A percentile compares a stretch with the other conserved stretches of the same genome.
These are phyloP conservation scores for Cheilosia impressa DNA, from an alignment of 2,888 invertebrate species.

Conservation along the genomic window DNA sequence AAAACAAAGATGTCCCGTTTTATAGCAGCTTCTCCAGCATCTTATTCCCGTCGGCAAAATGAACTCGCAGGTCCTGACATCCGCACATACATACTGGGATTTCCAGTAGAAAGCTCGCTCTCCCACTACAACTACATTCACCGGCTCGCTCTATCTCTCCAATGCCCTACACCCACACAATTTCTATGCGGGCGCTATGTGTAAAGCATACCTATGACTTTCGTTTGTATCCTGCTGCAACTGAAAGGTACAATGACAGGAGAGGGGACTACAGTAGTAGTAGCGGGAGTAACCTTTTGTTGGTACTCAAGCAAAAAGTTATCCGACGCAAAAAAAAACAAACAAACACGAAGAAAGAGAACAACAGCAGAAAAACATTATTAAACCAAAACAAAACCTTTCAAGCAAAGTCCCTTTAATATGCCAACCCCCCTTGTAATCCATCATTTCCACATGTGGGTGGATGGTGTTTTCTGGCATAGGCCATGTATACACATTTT, in stretches of 20 bases:
- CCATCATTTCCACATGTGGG: slow-evolving; percentile 10
- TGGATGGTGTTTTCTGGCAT: slow-evolving; percentile 49
- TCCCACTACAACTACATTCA: neutral
- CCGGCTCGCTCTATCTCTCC: neutral
- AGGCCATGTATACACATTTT: slow-evolving; percentile 42
- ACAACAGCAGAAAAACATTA: slow-evolving; percentile 47
- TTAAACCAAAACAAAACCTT: slow-evolving; percentile 73
- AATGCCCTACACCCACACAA: slow-evolving; percentile 25
- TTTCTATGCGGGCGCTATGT: slow-evolving; percentile 20
- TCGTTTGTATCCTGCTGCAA: slow-evolving; percentile 28
- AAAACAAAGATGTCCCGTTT: neutral
- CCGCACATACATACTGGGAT: neutral
- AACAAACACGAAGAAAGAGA: slow-evolving; percentile 4
- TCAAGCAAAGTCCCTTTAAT: slow-evolving; percentile 53
- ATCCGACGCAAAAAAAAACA: slow-evolving; percentile 39
- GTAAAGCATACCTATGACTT: slow-evolving; percentile 5
- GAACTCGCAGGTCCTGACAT: neutral
- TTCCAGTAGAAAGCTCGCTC: slow-evolving; percentile 17
- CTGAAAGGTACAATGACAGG: slow-evolving; percentile 66
- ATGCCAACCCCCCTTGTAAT: slow-evolving; percentile 3
- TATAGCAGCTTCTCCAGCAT: slow-evolving; percentile 5
- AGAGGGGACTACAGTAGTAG: slow-evolving; percentile 50
- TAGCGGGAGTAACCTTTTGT: slow-evolving; percentile 72
- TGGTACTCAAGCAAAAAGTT: slow-evolving; percentile 64
- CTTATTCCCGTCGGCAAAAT: slow-evolving; percentile 12